Base-by-base conservation (phyloP, 2,888 invertebrate genomes). In the Tiphia femorata region DNA sequence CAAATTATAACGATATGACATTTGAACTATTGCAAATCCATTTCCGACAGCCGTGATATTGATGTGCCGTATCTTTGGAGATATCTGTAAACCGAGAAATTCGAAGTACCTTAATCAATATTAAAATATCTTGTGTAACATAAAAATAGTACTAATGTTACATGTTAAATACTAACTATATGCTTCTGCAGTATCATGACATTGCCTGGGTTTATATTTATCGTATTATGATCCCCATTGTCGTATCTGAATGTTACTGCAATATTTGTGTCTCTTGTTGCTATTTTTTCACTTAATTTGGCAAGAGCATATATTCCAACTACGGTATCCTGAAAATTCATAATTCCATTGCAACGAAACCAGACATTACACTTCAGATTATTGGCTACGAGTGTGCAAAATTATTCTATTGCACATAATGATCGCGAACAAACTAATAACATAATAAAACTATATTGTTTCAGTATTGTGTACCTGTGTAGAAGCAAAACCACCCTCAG, bases 141-240 rank as follows among this genome's bases (percentile, higher is more conserved):
- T 6, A n/a, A n/a, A 23, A 7, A 10, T 6, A 23, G 6, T 16
- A 12, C 14, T 14, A 8, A n/a, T 27, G 16, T 14, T 17, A 27
- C 17, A 27, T 1, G 19, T 33, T 7, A 8, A 42, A 57, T 12
- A 75, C 85, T 82, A 81, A 94, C 94, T 83, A 91, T 87, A 76
- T 91, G 88, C 64, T 91, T 91, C 82, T 96, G 96, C 40, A 95
- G 88, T 49, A 95, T 90, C 84, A 96, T 89, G 0, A 92, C 87
- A 74, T 94, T 96, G 57, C 91, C 90, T 44, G 88, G 87, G 73
- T 90, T 92, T 5, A 95, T 88, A 67, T 89, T 91, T 74, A 94
- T 89, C 56, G 87, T 86, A 29, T 86, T 85, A 51, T 86, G 84
- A 2, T 87, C 85, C 62, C 88, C 76, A 23, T 86, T 79, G 74